These are phyloP conservation scores for Ceyx cyanopectus DNA, from an alignment of 2,113 vertebrate genomes.

Conservation along the genomic window DNA sequence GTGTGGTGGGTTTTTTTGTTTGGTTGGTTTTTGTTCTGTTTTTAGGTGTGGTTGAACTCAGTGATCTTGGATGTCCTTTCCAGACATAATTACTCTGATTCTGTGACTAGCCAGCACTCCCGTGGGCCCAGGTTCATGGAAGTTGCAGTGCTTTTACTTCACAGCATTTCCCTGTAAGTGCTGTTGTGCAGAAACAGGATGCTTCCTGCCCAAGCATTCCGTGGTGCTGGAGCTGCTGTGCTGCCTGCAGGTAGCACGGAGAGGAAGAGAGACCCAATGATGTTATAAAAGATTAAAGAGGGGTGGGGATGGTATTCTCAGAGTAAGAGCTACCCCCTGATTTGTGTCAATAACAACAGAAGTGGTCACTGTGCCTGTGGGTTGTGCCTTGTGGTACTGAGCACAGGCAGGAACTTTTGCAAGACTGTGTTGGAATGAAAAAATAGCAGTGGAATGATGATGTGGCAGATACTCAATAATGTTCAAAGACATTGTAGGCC, in stretches of 20 bases:
- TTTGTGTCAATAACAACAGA: neutral
- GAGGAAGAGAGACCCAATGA: slow-evolving; percentile 12
- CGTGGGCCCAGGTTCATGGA: neutral
- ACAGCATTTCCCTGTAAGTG: accelerated
- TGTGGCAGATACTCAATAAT: neutral
- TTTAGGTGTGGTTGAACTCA: too few species aligned
- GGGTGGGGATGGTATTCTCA: neutral
- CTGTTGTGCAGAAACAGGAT: neutral
- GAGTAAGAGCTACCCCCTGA: neutral
- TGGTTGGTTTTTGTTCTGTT: too few species aligned
- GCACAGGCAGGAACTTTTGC: neutral
- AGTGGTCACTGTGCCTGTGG: neutral
- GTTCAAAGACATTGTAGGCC: neutral
- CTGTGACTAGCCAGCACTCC: neutral
- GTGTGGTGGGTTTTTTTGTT: too few species aligned
- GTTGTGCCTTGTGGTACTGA: neutral
- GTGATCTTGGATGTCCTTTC: too few species aligned
- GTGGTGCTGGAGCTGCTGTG: neutral
- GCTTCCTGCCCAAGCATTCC: neutral
- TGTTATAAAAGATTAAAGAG: neutral
- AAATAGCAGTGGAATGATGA: neutral
- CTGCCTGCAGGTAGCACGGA: neutral
- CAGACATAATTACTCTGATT: too few species aligned
- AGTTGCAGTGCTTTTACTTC: neutral
- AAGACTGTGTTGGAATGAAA: neutral